Percentiles rank a stretch among this genome's conserved stretches.
Conservation (phyloP, 2,888 invertebrate genomes). For the Tetranychus truncatus region DNA sequence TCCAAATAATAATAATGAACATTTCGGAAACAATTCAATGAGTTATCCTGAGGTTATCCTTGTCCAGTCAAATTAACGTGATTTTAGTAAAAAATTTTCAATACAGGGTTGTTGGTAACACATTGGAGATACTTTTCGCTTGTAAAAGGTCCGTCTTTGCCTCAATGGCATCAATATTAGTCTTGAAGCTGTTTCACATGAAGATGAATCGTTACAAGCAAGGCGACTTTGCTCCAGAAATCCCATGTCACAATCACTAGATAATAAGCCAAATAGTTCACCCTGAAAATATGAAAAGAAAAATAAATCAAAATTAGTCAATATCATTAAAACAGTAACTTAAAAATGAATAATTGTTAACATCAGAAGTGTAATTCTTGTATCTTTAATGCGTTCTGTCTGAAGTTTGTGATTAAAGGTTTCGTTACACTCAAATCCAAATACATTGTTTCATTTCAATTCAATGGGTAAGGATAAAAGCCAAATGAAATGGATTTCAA, state of each 20-base stretch:
- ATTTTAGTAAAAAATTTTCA: conserved; percentile 19
- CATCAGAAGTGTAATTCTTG: too few species aligned
- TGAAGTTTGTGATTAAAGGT: too few species aligned
- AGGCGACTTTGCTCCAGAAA: conserved; percentile 25
- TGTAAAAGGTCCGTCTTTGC: conserved; percentile 25
- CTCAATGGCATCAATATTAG: conserved; percentile 23
- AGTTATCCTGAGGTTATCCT: not conserved
- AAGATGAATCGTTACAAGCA: conserved; percentile 23
- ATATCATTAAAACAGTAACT: not conserved
- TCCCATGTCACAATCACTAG: conserved; percentile 25
- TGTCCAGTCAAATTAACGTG: not conserved
- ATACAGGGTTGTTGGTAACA: conserved; percentile 25
- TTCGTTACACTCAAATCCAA: too few species aligned
- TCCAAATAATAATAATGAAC: too few species aligned
- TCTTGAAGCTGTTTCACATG: conserved; percentile 24
- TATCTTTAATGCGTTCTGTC: too few species aligned
- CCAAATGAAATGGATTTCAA: too few species aligned
- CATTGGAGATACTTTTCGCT: conserved; percentile 23
- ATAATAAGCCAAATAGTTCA: conserved; percentile 23
- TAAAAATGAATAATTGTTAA: too few species aligned
- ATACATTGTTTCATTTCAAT: too few species aligned
- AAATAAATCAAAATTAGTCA: conserved; percentile 14
- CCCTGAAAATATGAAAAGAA: conserved; percentile 22
- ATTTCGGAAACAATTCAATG: not conserved
- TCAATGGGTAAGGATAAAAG: too few species aligned